A percentile compares a stretch with the other conserved stretches of the same genome.
Evolutionary conservation across 2,113 vertebrate genomes (phyloP).

Genomic region (Hyaena hyaena): DNA sequence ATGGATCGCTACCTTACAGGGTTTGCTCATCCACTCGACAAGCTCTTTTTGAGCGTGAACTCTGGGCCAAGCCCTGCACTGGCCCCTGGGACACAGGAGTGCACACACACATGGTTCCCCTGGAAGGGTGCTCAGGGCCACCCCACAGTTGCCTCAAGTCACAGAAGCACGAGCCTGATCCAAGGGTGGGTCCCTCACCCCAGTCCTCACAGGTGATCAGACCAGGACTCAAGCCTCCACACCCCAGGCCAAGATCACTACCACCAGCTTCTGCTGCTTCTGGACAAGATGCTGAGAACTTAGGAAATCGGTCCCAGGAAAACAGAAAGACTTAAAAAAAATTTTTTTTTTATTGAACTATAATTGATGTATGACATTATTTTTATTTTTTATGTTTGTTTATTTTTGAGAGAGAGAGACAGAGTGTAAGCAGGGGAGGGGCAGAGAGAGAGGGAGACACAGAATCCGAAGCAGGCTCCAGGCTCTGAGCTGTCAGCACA

Average conservation of each 20-base stretch:
- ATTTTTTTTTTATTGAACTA: background rate
- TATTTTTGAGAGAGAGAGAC: no score
- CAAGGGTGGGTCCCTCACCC: background rate
- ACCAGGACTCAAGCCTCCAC: background rate
- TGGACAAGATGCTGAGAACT: background rate
- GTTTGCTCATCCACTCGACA: background rate
- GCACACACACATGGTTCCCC: background rate
- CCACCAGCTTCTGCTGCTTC: background rate
- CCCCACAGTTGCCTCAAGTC: fast-evolving
- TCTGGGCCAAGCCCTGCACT: background rate
- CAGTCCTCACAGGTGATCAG: background rate
- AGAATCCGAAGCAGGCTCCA: no score
- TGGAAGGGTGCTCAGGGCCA: background rate
- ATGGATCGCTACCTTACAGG: background rate
- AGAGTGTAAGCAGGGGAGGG: no score
- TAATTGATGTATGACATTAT: background rate
- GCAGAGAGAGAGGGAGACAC: no score
- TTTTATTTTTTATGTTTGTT: no score
- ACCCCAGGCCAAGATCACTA: background rate
- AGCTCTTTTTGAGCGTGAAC: background rate
- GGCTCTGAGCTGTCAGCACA: no score
- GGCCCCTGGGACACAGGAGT: no score
- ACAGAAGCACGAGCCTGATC: background rate
- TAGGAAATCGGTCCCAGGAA: background rate
- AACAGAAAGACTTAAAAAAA: background rate